Conservation (phyloP, 1,140 invertebrate genomes). For the Ceratina calcarata region DNA sequence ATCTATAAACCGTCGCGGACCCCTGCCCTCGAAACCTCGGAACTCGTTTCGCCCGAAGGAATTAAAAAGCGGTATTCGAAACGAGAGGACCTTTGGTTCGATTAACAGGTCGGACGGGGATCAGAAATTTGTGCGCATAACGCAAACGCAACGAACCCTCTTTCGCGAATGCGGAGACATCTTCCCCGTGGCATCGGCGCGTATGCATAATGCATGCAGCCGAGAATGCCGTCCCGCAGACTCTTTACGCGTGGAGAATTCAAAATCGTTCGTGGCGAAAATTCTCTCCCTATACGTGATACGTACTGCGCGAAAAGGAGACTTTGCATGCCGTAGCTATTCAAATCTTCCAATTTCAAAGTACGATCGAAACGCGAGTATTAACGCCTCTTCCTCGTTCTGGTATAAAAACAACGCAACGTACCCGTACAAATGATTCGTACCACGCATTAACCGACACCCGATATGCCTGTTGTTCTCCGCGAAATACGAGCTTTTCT, state of each 20-base stretch:
- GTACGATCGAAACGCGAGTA: background rate
- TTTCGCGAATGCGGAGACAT: constrained; percentile 61
- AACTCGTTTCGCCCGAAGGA: background rate
- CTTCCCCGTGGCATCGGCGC: constrained; percentile 55
- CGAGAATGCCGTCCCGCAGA: constrained; percentile 39
- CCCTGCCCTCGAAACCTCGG: background rate
- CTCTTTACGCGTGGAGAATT: constrained; percentile 66
- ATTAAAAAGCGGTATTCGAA: constrained; percentile 15
- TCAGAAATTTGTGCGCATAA: constrained; percentile 29
- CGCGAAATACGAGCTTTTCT: too few species aligned
- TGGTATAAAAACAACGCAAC: too few species aligned
- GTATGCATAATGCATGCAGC: constrained; percentile 64
- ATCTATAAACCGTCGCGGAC: constrained; percentile 30
- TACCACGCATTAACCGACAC: background rate
- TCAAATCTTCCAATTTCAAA: background rate
- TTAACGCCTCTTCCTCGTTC: background rate
- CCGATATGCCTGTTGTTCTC: background rate
- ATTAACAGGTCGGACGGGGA: too few species aligned
- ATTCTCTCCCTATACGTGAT: constrained; percentile 20
- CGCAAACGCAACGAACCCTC: constrained; percentile 29
- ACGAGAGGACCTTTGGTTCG: too few species aligned
- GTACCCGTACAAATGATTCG: background rate
- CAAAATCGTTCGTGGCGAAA: constrained; percentile 62
- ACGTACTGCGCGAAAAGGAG: background rate
- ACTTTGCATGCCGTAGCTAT: background rate